phyloP scores from a whole-genome alignment of 2,113 vertebrate genomes.

The Brevimyrus niger region DNA sequence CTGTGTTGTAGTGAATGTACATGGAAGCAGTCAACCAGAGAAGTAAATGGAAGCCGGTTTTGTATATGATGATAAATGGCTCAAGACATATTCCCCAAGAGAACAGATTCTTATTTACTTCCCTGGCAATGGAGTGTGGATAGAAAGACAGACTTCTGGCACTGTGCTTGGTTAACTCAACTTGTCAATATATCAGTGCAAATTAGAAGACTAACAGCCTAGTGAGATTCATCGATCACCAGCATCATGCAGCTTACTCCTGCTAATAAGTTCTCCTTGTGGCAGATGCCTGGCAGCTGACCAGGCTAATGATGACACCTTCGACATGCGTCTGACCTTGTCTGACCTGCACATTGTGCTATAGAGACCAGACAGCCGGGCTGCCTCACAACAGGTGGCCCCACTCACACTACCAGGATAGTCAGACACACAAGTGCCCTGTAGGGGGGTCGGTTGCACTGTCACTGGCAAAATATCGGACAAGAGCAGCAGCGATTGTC shows the following conservation, averaged over 20 bases:
- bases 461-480: neutral
- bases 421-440: neutral
- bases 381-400: slow-evolving; percentile 46
- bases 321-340: slow-evolving; percentile 43
- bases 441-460: neutral
- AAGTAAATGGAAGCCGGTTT: neutral
- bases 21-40: neutral
- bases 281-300: neutral
- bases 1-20: neutral
- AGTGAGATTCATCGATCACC: slow-evolving; percentile 13
- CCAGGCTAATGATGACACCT: slow-evolving; percentile 37
- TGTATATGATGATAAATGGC: neutral
- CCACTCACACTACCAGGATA: slow-evolving; percentile 32
- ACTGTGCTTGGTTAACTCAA: neutral
- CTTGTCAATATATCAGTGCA: slow-evolving; percentile 13
- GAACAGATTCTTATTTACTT: neutral
- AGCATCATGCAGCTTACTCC: neutral
- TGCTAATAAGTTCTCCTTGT: neutral
- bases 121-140: neutral
- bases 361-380: slow-evolving; percentile 37
- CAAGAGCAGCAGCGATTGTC: neutral
- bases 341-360: slow-evolving; percentile 27
- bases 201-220: slow-evolving; percentile 10
- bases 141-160: neutral
- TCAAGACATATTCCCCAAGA: neutral